Percentiles rank a stretch among this genome's conserved stretches.
These are phyloP conservation scores for Channallabes apus DNA, from an alignment of 2,797 vertebrate species.

Conservation along the genomic window DNA sequence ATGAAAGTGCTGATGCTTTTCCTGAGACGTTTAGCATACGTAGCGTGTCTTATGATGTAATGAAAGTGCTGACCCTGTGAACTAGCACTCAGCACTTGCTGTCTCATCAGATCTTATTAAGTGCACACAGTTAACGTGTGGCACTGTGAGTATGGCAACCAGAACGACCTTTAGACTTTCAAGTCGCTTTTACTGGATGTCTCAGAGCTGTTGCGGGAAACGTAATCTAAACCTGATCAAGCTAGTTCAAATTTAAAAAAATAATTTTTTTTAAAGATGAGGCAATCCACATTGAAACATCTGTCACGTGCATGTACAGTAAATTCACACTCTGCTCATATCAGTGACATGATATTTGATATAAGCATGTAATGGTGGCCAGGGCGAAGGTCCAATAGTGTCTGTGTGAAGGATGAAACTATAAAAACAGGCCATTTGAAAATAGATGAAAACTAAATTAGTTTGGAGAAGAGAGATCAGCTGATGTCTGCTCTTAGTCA, in stretches of 20 bases:
- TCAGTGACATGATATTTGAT: background rate
- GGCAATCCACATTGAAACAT: background rate
- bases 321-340: background rate
- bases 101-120: constrained; percentile 40
- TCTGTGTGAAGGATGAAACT: background rate
- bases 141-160: too few species aligned
- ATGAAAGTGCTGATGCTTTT: constrained; percentile 22
- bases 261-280: too few species aligned
- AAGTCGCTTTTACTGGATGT: background rate
- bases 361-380: background rate
- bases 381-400: constrained; percentile 3
- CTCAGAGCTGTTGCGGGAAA: background rate
- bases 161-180: background rate
- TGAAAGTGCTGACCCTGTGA: constrained; percentile 26
- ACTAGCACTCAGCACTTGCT: constrained; percentile 13
- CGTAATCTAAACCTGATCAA: background rate
- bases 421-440: background rate
- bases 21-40: background rate
- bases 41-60: constrained; percentile 11
- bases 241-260: too few species aligned
- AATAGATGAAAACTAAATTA: constrained; percentile 44
- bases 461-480: constrained; percentile 68
- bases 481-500: constrained; percentile 67
- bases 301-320: background rate
- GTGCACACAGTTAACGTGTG: background rate